Evolutionary conservation across 2,113 vertebrate species (phyloP).

Genomic region (Melanocharis versteri): DNA sequence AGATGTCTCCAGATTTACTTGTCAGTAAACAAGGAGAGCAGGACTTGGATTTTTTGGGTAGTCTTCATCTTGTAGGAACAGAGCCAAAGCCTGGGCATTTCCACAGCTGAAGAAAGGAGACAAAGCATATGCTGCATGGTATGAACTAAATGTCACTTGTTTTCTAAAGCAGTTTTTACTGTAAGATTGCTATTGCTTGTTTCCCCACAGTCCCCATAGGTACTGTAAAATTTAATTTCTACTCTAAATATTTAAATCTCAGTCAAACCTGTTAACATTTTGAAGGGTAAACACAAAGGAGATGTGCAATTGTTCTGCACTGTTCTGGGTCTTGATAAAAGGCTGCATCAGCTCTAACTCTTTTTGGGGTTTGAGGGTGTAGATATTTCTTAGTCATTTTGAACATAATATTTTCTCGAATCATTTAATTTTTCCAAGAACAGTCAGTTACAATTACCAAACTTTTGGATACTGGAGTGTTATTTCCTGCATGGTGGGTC

Average conservation of each 20-base stretch:
- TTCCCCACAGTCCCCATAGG: background rate
- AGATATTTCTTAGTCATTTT: background rate
- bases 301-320: background rate
- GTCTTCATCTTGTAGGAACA: background rate
- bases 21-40: background rate
- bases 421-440: background rate
- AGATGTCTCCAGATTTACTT: background rate
- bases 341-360: background rate
- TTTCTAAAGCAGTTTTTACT: conserved; percentile 13
- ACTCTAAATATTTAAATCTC: conserved; percentile 56
- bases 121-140: background rate
- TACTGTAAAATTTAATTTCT: conserved; percentile 41
- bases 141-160: conserved; percentile 33
- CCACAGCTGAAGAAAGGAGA: background rate
- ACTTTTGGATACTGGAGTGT: background rate
- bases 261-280: conserved; percentile 20
- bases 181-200: background rate
- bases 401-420: background rate
- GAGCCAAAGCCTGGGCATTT: background rate
- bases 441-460: background rate
- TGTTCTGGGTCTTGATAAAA: background rate
- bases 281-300: conserved; percentile 1
- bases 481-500: background rate
- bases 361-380: background rate
- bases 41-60: background rate